These are phyloP conservation scores for Hirundo rustica DNA, from an alignment of 2,797 vertebrate genomes.

Conservation along the genomic window DNA sequence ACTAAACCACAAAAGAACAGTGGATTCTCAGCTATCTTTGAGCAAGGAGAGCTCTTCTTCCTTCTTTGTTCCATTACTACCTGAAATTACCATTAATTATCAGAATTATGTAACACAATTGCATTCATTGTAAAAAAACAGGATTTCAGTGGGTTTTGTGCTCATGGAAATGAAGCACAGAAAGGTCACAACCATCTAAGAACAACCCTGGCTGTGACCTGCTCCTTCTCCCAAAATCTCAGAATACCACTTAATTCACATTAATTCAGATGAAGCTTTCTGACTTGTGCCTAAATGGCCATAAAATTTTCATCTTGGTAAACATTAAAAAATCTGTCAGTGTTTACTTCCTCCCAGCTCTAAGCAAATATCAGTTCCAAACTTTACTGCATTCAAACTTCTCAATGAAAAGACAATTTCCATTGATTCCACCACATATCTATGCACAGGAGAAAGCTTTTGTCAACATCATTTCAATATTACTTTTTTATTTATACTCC, in stretches of 20 bases:
- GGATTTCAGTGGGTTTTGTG: background rate
- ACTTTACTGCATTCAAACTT: background rate
- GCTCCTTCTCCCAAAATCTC: background rate
- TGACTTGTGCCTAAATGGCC: background rate
- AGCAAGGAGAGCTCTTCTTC: background rate
- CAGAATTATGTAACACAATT: background rate
- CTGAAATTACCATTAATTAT: background rate
- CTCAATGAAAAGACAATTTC: background rate
- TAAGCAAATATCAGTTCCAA: background rate
- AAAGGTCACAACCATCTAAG: background rate
- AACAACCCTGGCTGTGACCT: background rate
- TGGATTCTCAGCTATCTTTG: background rate
- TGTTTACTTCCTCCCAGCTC: background rate
- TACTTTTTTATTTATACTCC: background rate
- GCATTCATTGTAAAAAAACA: background rate
- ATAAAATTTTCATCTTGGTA: background rate
- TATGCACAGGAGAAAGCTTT: background rate
- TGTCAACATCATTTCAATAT: slow-evolving; percentile 12
- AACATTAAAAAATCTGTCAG: background rate
- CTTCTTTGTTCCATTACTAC: background rate
- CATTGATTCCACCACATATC: background rate
- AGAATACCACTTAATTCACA: accelerated
- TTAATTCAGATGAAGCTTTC: background rate
- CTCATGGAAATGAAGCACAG: background rate
- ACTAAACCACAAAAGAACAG: background rate